phyloP scores from a whole-genome alignment of 1,140 invertebrate genomes.

The Ceratosolen solmsi region DNA sequence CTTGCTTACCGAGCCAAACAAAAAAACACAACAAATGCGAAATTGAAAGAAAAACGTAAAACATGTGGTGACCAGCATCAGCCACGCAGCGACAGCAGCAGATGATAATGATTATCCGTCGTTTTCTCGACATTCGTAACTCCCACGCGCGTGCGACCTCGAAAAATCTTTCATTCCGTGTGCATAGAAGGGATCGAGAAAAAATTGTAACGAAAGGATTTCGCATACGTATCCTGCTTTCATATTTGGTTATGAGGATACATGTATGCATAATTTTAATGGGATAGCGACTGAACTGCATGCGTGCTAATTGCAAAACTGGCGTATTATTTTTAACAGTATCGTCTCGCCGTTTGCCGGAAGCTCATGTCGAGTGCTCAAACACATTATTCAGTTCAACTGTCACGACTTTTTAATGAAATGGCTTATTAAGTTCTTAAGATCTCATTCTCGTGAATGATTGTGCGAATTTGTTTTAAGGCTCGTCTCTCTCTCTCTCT shows the following conservation, averaged over 20 bases:
- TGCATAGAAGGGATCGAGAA: not conserved
- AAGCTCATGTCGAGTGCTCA: no score
- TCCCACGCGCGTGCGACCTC: slow-evolving; percentile 2
- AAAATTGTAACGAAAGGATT: not conserved
- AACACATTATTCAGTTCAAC: no score
- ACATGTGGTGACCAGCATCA: not conserved
- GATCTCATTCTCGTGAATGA: no score
- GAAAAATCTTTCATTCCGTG: not conserved
- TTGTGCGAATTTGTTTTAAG: no score
- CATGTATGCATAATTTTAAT: not conserved
- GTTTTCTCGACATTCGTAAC: not conserved
- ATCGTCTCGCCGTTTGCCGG: not conserved
- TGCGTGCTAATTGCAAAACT: not conserved
- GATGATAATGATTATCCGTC: not conserved
- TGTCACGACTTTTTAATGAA: no score
- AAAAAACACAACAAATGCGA: no score
- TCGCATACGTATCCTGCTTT: not conserved
- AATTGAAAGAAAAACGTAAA: not conserved
- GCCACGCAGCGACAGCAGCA: not conserved
- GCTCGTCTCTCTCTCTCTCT: no score
- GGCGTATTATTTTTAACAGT: not conserved
- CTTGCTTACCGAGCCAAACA: no score
- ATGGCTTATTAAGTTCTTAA: no score
- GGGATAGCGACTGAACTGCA: not conserved
- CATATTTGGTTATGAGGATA: not conserved